Percentiles rank a stretch among this genome's conserved stretches.
Conservation (phyloP, 2,888 invertebrate species). For the Homarus gammarus region DNA sequence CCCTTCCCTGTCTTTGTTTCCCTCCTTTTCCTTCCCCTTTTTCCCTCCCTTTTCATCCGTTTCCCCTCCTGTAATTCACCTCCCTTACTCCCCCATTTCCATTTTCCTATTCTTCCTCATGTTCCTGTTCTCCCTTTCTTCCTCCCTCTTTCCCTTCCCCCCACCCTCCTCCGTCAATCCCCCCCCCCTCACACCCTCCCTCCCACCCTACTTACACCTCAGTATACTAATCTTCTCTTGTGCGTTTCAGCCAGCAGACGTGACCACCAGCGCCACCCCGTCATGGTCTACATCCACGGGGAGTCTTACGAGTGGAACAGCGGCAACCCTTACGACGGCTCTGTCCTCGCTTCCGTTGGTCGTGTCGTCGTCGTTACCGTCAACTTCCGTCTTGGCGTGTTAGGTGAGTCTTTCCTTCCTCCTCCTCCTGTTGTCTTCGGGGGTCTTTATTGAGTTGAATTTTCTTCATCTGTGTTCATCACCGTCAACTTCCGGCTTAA, state of each 20-base stretch:
- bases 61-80: background rate
- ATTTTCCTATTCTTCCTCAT: background rate
- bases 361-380: slow-evolving; percentile 94
- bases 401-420: slow-evolving; percentile 83
- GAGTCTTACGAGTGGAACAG: slow-evolving; percentile 98
- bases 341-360: slow-evolving; percentile 93
- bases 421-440: background rate
- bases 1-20: background rate
- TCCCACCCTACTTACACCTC: background rate
- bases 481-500: too few species aligned
- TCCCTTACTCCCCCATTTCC: background rate
- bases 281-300: slow-evolving; percentile 94
- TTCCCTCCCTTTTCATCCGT: background rate
- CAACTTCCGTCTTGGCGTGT: slow-evolving; percentile 95
- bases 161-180: background rate
- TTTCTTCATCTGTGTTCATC: background rate
- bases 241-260: slow-evolving; percentile 27
- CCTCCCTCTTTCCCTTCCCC: background rate
- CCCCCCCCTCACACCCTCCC: background rate
- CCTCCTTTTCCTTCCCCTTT: background rate
- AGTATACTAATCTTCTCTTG: background rate
- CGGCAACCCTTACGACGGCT: slow-evolving; percentile 97
- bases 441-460: background rate
- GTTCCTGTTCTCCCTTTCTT: background rate
- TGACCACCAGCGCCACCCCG: slow-evolving; percentile 81